Evolutionary conservation across 23 tunicate genomes (phyloP), one percentile per base, ranked within the genome.

Genomic region (Phallusia fumigata): DNA sequence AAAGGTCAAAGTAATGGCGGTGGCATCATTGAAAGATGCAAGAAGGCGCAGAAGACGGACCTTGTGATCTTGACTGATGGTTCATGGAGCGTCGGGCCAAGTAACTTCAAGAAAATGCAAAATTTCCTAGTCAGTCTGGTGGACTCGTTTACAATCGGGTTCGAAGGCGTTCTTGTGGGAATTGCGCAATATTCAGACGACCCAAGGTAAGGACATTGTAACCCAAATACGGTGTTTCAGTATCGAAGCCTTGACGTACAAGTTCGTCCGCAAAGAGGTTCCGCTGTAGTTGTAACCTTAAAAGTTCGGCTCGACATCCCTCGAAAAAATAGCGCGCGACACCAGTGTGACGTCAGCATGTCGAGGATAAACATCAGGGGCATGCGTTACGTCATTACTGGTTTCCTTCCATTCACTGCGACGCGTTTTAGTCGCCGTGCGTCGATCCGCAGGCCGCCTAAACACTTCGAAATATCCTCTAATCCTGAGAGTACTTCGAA

Each of bases 111-210:
- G 73, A 90, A 81, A 58, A 88, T 96, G 90, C 93, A 96, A 65
- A 76, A 75, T 0, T 96, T 96, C 76, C 77, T 96, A 0, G 79
- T 87, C 75, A 82, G 88, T 79, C 78, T 96, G 79, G 93, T 85
- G 65, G 87, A 96, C 30, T 92, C 95, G 35, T 96, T 96, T 84
- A 84, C 84, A 0, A 96, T 96, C 65, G 93, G 99, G 21, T 73
- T 76, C 65, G 82, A 85, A 28, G 53, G 53, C 24, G 93, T 91
- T 19, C 73, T 96, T 58, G 74, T 96, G 26, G 99, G 99, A 21
- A 30, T 91, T 33, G 99, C 93, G 11, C 99, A 96, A 81, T 96
- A 88, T 73, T 96, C 99, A 0, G 99, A 96, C 81, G 92, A 96
- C 80, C 87, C 99, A 34, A 87, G 91, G 96, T 91, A 36, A 0